Conservation (phyloP, 1,140 invertebrate genomes). For the Dinoponera quadriceps region DNA sequence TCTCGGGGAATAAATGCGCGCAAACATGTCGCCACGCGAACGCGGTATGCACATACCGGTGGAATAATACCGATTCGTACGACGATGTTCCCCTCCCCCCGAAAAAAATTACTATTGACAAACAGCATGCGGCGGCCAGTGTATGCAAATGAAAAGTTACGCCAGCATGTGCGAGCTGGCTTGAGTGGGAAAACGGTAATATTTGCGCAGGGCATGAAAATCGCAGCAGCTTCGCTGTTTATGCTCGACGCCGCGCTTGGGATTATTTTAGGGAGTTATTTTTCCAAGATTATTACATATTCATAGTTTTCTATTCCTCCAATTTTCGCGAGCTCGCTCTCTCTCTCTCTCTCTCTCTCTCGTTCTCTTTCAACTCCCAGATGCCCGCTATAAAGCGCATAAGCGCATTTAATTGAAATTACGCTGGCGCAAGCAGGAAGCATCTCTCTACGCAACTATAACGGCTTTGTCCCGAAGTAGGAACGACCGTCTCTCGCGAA, state of each 20-base stretch:
- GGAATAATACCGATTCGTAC: no score
- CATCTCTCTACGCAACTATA: background rate
- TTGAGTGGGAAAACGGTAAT: background rate
- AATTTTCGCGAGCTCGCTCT: background rate
- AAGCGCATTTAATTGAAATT: slow-evolving; percentile 17
- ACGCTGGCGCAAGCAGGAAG: background rate
- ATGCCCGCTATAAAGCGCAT: slow-evolving; percentile 4
- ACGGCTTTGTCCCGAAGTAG: background rate
- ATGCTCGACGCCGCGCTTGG: no score
- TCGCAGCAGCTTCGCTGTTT: background rate
- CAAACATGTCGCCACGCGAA: background rate
- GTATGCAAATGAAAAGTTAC: no score
- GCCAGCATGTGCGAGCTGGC: no score
- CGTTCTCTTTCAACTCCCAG: background rate
- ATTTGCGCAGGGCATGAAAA: slow-evolving; percentile 5
- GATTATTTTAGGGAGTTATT: slow-evolving; percentile 1
- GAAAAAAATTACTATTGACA: no score
- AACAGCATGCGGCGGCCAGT: no score
- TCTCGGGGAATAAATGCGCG: slow-evolving; percentile 13
- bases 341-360: background rate
- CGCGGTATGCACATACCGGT: no score
- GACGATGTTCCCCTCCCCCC: no score
- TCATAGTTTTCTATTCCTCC: background rate
- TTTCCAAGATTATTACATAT: background rate
- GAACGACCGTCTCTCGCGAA: background rate